Evolutionary conservation across 2,797 vertebrate species (phyloP), one percentile per base, ranked within the genome.

Genomic region (Periophthalmus magnuspinnatus): DNA sequence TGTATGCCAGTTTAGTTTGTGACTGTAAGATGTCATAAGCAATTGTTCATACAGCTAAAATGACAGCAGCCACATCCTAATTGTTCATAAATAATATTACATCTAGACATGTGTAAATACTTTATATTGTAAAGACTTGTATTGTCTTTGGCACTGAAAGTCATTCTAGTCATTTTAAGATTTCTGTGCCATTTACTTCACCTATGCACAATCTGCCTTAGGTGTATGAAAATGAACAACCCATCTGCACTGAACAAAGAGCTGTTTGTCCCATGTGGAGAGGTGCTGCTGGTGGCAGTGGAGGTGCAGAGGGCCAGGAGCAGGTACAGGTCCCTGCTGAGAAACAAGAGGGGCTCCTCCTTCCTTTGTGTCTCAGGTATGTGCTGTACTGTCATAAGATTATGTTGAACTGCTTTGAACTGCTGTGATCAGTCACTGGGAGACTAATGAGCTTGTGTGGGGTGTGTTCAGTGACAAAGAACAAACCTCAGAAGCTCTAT

Each of bases 351-450:
- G 61, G 94, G 96, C 84, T 97, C 91, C 77, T 98, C 97, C 19
- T 98, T 95, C 58, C 95, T 98, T 84, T 98, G 97, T 85, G 78
- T 98, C 58, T 98, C 97, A 94, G 97, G 97, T 98, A 54, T 34
- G 1, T 8, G 22, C 50, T 21, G 6, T 17, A 58, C 6, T 14
- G 41, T 13, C 41, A 16, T 14, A 11, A 4, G 41, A 14, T 45
- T 45, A 45, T 45, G 45, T 41, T 45, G 41, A 45, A 57, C 13
- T 57, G 24, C 14, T n/a, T n/a, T n/a, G n/a, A n/a, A n/a, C n/a
- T 16, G 13, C 10, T 28, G 2, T 28, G 24, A 57, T 14, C 16
- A 33, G 2, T 34, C 33, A 3, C 10, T 63, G 32, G 6, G 6
- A 24, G 19, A 47, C 16, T 8, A 22, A n/a, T 32, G 13, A 59